Conservation (phyloP, 1,140 invertebrate genomes). For the Aplysia californica region DNA sequence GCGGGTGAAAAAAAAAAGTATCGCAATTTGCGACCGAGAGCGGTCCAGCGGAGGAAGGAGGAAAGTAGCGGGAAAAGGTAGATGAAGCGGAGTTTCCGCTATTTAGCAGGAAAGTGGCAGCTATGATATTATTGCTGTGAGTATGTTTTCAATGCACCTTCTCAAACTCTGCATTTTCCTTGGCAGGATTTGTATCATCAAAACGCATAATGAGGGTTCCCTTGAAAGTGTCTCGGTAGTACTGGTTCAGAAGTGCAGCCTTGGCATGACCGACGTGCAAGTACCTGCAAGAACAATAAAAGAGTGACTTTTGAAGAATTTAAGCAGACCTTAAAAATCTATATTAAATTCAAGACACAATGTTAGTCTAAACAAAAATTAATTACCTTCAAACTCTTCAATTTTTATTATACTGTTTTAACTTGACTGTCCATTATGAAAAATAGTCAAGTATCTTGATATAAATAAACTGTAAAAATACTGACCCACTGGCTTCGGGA, state of each 20-base stretch:
- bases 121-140: too few relatives aligned
- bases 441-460: neutral
- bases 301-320: neutral
- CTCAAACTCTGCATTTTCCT: constrained; percentile 99
- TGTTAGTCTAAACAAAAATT: neutral
- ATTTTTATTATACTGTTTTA: neutral
- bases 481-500: constrained; percentile 95
- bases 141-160: too few relatives aligned
- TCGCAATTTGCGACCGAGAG: too few relatives aligned
- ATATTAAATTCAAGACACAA: neutral
- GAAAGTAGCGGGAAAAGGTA: too few relatives aligned
- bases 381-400: neutral
- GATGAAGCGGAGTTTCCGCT: too few relatives aligned
- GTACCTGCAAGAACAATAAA: constrained; percentile 73
- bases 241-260: constrained; percentile 97
- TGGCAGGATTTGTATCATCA: constrained; percentile 99
- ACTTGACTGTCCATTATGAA: neutral
- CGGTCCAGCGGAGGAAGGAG: too few relatives aligned
- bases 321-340: neutral
- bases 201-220: constrained; percentile 98
- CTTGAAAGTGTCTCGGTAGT: constrained; percentile 94
- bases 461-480: neutral
- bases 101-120: too few relatives aligned
- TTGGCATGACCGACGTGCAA: constrained; percentile 99
- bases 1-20: too few relatives aligned